Evolutionary conservation across 2,888 invertebrate species (phyloP).

Genomic region (Automeris io): DNA sequence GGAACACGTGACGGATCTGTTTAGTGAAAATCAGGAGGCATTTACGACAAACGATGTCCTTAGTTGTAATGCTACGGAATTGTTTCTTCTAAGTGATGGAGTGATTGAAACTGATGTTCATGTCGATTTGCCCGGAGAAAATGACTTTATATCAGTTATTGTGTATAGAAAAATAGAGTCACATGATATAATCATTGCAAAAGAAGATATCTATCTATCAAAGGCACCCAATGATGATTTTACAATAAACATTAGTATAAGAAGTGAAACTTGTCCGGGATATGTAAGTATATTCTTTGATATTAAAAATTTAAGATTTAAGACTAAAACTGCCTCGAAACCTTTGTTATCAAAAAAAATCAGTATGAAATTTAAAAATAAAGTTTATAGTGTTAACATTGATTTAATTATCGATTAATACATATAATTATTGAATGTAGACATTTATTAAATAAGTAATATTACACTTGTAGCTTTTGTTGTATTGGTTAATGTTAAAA

Average conservation of each 20-base stretch:
- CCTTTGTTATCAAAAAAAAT: no score
- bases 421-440: no score
- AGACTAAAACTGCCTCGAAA: no score
- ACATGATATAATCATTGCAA: background rate
- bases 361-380: no score
- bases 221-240: conserved; percentile 11
- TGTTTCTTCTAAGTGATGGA: conserved; percentile 12
- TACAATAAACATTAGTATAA: conserved; percentile 14
- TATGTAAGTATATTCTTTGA: conserved; percentile 22
- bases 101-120: conserved; percentile 15
- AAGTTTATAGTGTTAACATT: no score
- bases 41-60: conserved; percentile 10
- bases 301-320: background rate
- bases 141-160: conserved; percentile 24
- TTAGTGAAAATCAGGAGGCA: background rate
- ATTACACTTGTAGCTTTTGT: no score
- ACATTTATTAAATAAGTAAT: no score
- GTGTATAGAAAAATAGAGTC: background rate
- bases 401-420: no score
- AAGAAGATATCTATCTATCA: conserved; percentile 12
- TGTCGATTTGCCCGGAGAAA: conserved; percentile 13
- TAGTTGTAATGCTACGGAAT: conserved; percentile 13
- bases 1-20: background rate
- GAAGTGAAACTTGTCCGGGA: conserved; percentile 11
- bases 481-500: no score